These are phyloP conservation scores for Cepaea nemoralis DNA, from an alignment of 1,140 invertebrate species.

Conservation along the genomic window DNA sequence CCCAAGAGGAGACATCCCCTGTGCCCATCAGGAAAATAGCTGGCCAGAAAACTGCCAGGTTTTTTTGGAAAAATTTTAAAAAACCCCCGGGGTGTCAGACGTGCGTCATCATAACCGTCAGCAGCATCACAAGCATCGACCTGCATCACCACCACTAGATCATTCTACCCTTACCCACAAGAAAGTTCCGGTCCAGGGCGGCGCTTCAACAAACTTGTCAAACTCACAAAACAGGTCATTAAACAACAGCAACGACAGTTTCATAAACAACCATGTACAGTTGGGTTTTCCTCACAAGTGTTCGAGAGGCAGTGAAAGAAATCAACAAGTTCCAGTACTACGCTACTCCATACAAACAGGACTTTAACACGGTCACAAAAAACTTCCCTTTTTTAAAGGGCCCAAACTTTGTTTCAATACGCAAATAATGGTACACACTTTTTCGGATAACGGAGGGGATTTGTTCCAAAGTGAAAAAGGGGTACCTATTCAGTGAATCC, in stretches of 20 bases:
- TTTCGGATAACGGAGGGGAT: slow-evolving; percentile 4
- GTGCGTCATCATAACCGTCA: neutral
- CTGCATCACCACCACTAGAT: neutral
- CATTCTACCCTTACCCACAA: neutral
- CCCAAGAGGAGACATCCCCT: neutral
- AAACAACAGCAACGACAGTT: neutral
- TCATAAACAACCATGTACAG: no score
- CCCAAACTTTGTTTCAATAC: slow-evolving; percentile 23
- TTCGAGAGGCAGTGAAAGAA: neutral
- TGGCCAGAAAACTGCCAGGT: neutral
- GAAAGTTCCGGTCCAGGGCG: neutral
- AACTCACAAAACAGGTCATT: neutral
- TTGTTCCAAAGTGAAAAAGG: neutral
- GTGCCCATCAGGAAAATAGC: neutral
- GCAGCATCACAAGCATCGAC: neutral
- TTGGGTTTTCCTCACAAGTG: neutral
- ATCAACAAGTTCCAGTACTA: slow-evolving; percentile 12
- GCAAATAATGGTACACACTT: neutral
- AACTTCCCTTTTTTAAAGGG: neutral
- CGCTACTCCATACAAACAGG: slow-evolving; percentile 1
- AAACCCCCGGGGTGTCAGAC: neutral
- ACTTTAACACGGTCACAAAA: slow-evolving; percentile 19
- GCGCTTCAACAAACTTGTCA: neutral
- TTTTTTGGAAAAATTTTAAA: neutral
- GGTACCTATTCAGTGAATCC: neutral